Evolutionary conservation across 2,888 invertebrate species (phyloP).

Genomic region (Choreutis nemorana): DNA sequence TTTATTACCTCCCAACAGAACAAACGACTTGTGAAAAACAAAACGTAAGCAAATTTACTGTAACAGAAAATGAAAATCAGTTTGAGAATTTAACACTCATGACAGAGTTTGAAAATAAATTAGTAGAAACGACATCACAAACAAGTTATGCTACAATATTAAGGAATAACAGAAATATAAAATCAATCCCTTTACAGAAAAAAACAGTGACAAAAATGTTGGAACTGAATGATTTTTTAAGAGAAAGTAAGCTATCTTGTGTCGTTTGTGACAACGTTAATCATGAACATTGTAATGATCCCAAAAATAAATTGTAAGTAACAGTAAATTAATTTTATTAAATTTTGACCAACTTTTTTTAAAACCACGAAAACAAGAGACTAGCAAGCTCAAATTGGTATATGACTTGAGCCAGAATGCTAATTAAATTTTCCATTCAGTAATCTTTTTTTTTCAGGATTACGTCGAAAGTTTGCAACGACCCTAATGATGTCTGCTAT

Average conservation of each 20-base stretch:
- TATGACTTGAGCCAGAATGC: too few relatives aligned
- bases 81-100: too few relatives aligned
- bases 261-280: constrained; percentile 35
- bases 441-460: constrained; percentile 26
- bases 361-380: too few relatives aligned
- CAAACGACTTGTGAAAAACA: neutral
- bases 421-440: constrained; percentile 10
- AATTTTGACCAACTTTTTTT: too few relatives aligned
- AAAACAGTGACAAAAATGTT: too few relatives aligned
- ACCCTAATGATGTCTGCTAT: constrained; percentile 36
- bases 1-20: neutral
- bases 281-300: constrained; percentile 27
- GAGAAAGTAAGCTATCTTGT: constrained; percentile 23
- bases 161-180: neutral
- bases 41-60: neutral
- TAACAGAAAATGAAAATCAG: neutral
- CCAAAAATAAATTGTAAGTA: constrained; percentile 36
- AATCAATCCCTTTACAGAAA: neutral
- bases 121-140: neutral
- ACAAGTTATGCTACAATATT: neutral
- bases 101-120: too few relatives aligned
- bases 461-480: constrained; percentile 26
- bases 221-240: too few relatives aligned
- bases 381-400: too few relatives aligned
- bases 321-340: neutral